Evolutionary conservation across 2,113 vertebrate genomes (phyloP).

Genomic region (Herpetotheres cachinnans): DNA sequence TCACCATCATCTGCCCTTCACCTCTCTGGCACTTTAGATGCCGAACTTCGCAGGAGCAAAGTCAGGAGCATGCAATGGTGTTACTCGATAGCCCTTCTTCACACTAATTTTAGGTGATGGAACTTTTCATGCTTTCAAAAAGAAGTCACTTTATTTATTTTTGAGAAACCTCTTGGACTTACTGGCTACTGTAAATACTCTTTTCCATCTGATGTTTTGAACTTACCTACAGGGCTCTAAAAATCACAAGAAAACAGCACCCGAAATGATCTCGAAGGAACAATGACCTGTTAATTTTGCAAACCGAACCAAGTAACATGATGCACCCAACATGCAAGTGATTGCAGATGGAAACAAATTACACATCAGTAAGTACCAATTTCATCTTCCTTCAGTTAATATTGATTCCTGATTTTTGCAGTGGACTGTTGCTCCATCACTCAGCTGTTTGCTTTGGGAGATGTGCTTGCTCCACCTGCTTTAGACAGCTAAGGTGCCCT

Average conservation of each 20-base stretch:
- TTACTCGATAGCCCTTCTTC: neutral
- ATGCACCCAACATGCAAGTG: neutral
- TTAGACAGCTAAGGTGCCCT: neutral
- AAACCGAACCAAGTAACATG: accelerated
- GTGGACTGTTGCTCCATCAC: neutral
- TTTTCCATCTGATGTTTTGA: neutral
- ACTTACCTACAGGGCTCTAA: neutral
- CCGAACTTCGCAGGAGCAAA: neutral
- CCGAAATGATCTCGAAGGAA: neutral
- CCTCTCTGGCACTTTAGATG: neutral
- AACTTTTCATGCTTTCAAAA: neutral
- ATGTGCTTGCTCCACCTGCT: neutral
- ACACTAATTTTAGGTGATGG: neutral
- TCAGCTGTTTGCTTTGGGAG: neutral
- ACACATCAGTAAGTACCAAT: slow-evolving; percentile 34
- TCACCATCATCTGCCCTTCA: slow-evolving; percentile 33
- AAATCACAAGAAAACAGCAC: neutral
- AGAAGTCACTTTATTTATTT: neutral
- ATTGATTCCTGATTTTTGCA: neutral
- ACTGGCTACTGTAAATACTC: neutral
- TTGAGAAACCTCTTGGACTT: neutral
- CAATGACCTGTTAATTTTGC: neutral
- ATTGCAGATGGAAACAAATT: slow-evolving; percentile 37
- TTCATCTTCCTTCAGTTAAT: neutral
- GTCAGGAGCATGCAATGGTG: neutral